These are phyloP conservation scores for Exocentrus adspersus DNA, from an alignment of 2,888 invertebrate species.

Conservation along the genomic window DNA sequence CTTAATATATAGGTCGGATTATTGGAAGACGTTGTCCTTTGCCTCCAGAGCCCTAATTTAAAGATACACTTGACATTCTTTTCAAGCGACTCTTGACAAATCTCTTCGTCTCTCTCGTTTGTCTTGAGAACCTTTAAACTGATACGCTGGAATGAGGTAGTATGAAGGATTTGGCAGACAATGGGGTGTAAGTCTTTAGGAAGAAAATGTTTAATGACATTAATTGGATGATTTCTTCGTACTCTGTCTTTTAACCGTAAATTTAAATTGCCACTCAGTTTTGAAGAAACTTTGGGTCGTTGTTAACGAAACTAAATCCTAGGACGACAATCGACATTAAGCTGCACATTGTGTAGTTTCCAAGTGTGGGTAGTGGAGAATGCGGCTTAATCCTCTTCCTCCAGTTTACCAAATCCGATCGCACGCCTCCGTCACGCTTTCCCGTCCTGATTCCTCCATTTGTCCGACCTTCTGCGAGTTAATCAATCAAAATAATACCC, in stretches of 20 bases:
- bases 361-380: conserved; percentile 51
- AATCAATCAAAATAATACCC: conserved; percentile 32
- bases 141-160: neutral
- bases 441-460: conserved; percentile 50
- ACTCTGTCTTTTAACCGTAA: too few species aligned
- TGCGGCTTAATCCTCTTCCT: conserved; percentile 59
- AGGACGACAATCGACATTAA: conserved; percentile 50
- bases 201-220: too few species aligned
- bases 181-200: too few species aligned
- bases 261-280: too few species aligned
- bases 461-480: conserved; percentile 22
- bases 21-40: conserved; percentile 1
- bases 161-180: too few species aligned
- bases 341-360: conserved; percentile 48
- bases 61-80: conserved; percentile 1
- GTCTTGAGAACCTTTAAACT: neutral
- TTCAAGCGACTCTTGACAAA: neutral
- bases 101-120: neutral
- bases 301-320: conserved; percentile 50
- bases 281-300: conserved; percentile 27
- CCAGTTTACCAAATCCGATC: conserved; percentile 62
- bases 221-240: too few species aligned
- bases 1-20: conserved; percentile 3
- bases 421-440: conserved; percentile 57
- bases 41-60: neutral